Conservation (phyloP, 2,113 vertebrate species). For the Scopus umbretta region DNA sequence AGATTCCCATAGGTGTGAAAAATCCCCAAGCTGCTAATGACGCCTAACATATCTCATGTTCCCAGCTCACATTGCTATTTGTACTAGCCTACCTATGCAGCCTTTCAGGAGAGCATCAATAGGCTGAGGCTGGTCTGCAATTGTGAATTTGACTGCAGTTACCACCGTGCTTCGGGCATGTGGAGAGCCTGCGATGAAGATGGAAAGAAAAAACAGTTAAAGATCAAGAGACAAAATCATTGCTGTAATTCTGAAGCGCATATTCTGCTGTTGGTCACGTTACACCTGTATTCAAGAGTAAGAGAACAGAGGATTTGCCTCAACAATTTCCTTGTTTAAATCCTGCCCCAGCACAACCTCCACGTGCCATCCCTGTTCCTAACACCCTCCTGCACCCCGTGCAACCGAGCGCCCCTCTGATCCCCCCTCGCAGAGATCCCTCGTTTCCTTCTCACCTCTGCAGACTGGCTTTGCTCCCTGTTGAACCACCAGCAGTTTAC, state of each 20-base stretch:
- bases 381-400: not conserved
- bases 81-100: conserved; percentile 78
- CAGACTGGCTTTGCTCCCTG: not conserved
- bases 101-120: conserved; percentile 85
- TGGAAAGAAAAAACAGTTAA: not conserved
- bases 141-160: conserved; percentile 90
- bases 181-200: conserved; percentile 73
- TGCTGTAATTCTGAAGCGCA: not conserved
- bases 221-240: not conserved
- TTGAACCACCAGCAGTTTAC: not conserved
- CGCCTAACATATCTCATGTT: rapidly evolving
- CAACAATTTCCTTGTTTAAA: not conserved
- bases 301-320: not conserved
- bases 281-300: rapidly evolving
- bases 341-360: not conserved
- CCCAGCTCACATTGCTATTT: not conserved
- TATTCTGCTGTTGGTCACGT: not conserved
- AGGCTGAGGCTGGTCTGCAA: conserved; percentile 86
- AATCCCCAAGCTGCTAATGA: not conserved
- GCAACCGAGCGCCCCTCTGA: not conserved
- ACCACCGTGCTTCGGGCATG: conserved; percentile 87
- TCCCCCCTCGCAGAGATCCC: not conserved
- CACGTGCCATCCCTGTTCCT: not conserved
- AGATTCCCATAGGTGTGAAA: not conserved
- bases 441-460: not conserved